phyloP scores from a whole-genome alignment of 1,140 invertebrate genomes.

The Choristoneura fumiferana region DNA sequence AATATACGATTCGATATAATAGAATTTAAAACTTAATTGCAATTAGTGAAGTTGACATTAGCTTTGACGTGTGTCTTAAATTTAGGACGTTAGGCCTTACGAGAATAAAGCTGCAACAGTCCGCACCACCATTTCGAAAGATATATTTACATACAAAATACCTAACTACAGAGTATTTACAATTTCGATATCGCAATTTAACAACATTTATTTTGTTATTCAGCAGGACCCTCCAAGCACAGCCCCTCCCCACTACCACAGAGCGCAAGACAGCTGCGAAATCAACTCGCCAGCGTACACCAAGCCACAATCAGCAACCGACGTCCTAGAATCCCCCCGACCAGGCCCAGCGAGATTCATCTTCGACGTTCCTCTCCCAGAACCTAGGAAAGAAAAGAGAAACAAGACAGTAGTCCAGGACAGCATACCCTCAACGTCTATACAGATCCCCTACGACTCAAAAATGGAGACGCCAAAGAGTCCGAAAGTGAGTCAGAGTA shows the following conservation, averaged over 20 bases:
- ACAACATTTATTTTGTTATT: no score
- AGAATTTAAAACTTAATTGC: no score
- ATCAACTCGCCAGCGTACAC: constrained; percentile 60
- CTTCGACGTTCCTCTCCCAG: constrained; percentile 70
- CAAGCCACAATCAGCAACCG: constrained; percentile 71
- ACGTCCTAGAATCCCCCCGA: constrained; percentile 64
- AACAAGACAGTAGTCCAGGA: constrained; percentile 41
- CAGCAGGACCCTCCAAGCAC: constrained; percentile 56
- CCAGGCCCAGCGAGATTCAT: constrained; percentile 65
- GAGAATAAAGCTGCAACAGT: no score
- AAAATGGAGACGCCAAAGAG: constrained; percentile 70
- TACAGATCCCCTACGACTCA: constrained; percentile 57
- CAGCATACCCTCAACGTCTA: constrained; percentile 54
- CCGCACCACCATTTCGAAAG: no score
- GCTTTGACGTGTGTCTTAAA: no score
- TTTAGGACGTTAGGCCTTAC: no score
- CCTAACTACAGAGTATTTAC: no score
- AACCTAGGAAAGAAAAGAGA: constrained; percentile 41
- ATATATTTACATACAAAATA: no score
- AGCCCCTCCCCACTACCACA: constrained; percentile 69
- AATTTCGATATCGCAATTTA: no score
- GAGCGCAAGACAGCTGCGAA: constrained; percentile 58
- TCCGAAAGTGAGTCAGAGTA: constrained; percentile 63
- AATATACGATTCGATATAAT: no score
- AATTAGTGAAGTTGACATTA: no score